Conservation (phyloP, 2,888 invertebrate species). For the Agapetus fuscipes region DNA sequence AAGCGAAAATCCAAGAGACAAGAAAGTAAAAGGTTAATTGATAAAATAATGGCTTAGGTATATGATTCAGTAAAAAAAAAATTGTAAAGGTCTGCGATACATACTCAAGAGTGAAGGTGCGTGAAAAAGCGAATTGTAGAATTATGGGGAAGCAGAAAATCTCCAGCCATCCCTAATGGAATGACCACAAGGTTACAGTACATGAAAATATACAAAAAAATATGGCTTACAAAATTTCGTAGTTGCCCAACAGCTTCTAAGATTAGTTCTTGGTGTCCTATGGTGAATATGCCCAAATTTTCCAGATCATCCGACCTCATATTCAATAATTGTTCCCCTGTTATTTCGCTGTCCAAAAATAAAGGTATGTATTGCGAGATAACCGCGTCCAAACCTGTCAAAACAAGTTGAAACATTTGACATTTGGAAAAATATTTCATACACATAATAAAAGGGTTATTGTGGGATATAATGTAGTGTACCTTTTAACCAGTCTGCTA, state of each 20-base stretch:
- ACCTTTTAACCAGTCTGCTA: conserved; percentile 88
- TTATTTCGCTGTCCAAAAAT: conserved; percentile 71
- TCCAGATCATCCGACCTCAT: conserved; percentile 83
- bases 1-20: no score
- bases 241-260: conserved; percentile 88
- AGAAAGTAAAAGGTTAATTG: no score
- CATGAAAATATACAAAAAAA: no score
- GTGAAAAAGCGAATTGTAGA: no score
- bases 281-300: conserved; percentile 71
- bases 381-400: conserved; percentile 64
- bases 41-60: no score
- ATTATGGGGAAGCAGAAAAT: background rate
- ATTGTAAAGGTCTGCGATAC: no score
- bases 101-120: no score
- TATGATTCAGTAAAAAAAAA: no score
- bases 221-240: conserved; percentile 74
- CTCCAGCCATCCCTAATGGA: no score
- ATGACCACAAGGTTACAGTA: no score
- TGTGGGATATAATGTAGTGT: conserved; percentile 18
- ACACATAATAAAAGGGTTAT: background rate
- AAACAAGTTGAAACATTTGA: conserved; percentile 12
- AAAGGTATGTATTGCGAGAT: conserved; percentile 71
- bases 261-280: conserved; percentile 91
- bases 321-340: conserved; percentile 72
- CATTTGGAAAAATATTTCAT: background rate